Evolutionary conservation across 2,797 vertebrate species (phyloP).

Genomic region (Argyrosomus regius): DNA sequence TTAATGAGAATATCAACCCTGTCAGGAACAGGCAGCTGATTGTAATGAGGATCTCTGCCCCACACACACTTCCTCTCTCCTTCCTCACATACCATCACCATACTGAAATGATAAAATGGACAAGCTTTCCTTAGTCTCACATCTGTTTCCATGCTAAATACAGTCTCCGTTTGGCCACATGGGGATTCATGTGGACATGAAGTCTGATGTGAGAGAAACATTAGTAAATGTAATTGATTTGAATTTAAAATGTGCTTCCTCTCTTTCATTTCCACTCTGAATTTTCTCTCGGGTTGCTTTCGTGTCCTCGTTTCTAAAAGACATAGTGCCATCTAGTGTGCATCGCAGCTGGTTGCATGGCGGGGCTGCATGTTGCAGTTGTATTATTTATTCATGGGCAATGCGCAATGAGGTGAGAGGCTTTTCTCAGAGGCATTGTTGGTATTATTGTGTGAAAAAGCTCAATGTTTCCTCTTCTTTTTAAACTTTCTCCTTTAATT

Average conservation of each 20-base stretch:
- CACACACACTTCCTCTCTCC: conserved; percentile 4
- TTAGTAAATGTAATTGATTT: conserved; percentile 27
- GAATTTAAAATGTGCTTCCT: conserved; percentile 22
- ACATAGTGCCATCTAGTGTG: conserved; percentile 80
- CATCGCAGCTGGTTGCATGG: conserved; percentile 42
- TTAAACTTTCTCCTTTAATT: not conserved
- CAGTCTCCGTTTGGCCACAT: conserved; percentile 7
- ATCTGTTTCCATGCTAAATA: conserved; percentile 18
- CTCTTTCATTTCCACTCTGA: not conserved
- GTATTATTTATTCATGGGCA: conserved; percentile 65
- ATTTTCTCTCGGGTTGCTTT: not conserved
- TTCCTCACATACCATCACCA: conserved; percentile 7
- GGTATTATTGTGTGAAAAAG: conserved; percentile 37
- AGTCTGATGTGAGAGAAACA: conserved; percentile 23
- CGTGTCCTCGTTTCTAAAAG: conserved; percentile 28
- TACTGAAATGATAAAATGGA: not conserved
- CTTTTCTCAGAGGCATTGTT: conserved; percentile 50
- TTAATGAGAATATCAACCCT: conserved; percentile 67
- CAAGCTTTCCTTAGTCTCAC: not conserved
- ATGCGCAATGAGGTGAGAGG: conserved; percentile 41
- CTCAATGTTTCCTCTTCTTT: conserved; percentile 1
- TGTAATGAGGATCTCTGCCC: conserved; percentile 41
- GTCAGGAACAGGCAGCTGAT: conserved; percentile 56
- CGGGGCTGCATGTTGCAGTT: conserved; percentile 22
- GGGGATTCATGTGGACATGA: not conserved